Percentiles rank a stretch among this genome's conserved stretches.
phyloP scores from a whole-genome alignment of 92 coral and sea anemone species.

The Galaxea fascicularis region DNA sequence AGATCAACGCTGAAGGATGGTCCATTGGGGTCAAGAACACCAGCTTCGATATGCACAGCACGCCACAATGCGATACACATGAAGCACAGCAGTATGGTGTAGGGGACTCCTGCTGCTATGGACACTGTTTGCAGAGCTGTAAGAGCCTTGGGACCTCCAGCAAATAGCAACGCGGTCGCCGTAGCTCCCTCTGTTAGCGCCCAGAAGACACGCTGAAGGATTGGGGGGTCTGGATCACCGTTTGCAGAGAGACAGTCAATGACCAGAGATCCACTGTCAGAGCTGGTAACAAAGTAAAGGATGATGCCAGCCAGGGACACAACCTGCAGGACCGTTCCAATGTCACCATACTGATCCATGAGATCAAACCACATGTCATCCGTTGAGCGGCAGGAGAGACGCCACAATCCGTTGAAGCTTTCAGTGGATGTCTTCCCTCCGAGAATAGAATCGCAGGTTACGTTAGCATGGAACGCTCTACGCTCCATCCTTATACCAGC shows the following conservation, averaged over 20 bases:
- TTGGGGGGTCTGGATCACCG: slow-evolving; percentile 91
- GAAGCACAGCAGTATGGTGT: slow-evolving; percentile 75
- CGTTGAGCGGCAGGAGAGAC: slow-evolving; percentile 80
- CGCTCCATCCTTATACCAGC: slow-evolving; percentile 91
- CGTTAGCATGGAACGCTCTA: slow-evolving; percentile 67
- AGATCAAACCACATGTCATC: slow-evolving; percentile 85
- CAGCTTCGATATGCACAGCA: slow-evolving; percentile 72
- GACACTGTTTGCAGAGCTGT: slow-evolving; percentile 85
- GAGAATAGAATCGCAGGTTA: slow-evolving; percentile 75
- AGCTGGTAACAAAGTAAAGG: slow-evolving; percentile 90
- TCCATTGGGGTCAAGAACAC: slow-evolving; percentile 75
- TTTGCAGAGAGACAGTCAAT: slow-evolving; percentile 93
- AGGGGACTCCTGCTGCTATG: slow-evolving; percentile 82
- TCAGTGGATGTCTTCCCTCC: slow-evolving; percentile 73
- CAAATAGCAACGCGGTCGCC: slow-evolving; percentile 83
- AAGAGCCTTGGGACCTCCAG: slow-evolving; percentile 82
- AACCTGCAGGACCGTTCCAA: slow-evolving; percentile 71
- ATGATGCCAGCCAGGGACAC: slow-evolving; percentile 79
- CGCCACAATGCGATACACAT: slow-evolving; percentile 88
- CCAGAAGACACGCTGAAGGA: slow-evolving; percentile 91
- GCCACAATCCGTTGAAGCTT: slow-evolving; percentile 63
- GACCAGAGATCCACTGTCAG: slow-evolving; percentile 93
- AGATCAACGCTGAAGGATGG: slow-evolving; percentile 69
- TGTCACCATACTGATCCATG: slow-evolving; percentile 80
- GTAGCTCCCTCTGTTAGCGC: slow-evolving; percentile 93